phyloP scores from a whole-genome alignment of 1,140 invertebrate genomes.

The Drosophila parvula region DNA sequence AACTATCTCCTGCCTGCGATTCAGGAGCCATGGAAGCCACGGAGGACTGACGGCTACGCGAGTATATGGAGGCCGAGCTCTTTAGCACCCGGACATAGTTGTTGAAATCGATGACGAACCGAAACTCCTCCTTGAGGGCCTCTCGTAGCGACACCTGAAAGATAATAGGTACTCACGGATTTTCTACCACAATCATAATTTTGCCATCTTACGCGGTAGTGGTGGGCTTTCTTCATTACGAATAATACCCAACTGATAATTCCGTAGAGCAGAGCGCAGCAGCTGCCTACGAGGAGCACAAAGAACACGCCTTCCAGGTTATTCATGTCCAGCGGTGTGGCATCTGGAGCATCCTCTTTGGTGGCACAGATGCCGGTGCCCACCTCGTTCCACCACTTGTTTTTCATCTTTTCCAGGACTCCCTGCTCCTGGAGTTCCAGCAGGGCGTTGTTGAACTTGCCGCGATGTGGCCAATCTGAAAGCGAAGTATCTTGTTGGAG shows the following conservation, averaged over 20 bases:
- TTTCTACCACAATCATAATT: not conserved
- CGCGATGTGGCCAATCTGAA: conserved; percentile 89
- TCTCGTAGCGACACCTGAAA: conserved; percentile 87
- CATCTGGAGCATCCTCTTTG: conserved; percentile 69
- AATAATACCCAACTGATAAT: conserved; percentile 80
- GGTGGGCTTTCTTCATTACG: conserved; percentile 68
- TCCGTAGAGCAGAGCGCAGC: conserved; percentile 82
- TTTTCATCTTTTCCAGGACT: conserved; percentile 90
- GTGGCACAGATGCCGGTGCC: conserved; percentile 89
- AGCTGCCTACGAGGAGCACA: conserved; percentile 86
- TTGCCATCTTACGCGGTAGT: conserved; percentile 65
- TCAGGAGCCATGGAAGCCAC: conserved; percentile 51
- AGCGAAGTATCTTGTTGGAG: not conserved
- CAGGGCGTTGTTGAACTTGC: conserved; percentile 90
- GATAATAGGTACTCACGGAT: not conserved
- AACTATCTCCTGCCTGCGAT: conserved; percentile 19
- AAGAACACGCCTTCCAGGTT: conserved; percentile 90
- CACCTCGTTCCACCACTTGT: conserved; percentile 96
- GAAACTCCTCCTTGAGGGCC: conserved; percentile 89
- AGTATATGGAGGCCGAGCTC: conserved; percentile 72
- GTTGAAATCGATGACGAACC: conserved; percentile 90
- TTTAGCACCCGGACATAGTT: conserved; percentile 88
- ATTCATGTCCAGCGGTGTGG: conserved; percentile 84
- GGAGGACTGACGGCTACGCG: conserved; percentile 72
- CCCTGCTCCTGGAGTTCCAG: conserved; percentile 92